Base-by-base conservation (phyloP, 2,888 invertebrate species). In the Trichopria drosophilae region DNA sequence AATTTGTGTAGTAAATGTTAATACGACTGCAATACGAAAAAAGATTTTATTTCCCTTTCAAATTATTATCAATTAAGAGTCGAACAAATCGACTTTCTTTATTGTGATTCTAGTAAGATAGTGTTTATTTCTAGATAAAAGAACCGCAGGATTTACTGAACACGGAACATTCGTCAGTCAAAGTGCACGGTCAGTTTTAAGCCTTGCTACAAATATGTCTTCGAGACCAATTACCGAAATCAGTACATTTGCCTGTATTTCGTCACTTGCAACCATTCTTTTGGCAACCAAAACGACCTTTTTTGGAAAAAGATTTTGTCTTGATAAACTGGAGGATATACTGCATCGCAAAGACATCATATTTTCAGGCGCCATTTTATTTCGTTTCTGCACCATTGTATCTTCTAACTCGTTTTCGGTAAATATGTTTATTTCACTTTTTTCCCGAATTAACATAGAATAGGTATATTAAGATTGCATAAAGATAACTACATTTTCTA, bases 391-490 rank as follows among this genome's bases (percentile, higher is more conserved):
- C 34, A 67, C 73, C 6, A 66, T 73, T 35, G 70, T 69, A 61
- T 71, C 72, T 28, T 71, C 72, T 9, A 73, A 73, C 51, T 73
- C 71, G 46, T 73, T 73, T 49, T 72, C 71, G 51, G 72, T 73
- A 58, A 61, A 53, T 57, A 31, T n/a, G n/a, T n/a, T n/a, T n/a
- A n/a, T n/a, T n/a, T n/a, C n/a, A n/a, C n/a, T n/a, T n/a, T n/a
- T n/a, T n/a, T n/a, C n/a, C n/a, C n/a, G n/a, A n/a, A n/a, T n/a
- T n/a, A n/a, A n/a, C n/a, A n/a, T n/a, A n/a, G n/a, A n/a, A n/a
- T n/a, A n/a, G n/a, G n/a, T n/a, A n/a, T n/a, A n/a, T n/a, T n/a
- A n/a, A n/a, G n/a, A n/a, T n/a, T n/a, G n/a, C n/a, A n/a, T n/a
- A n/a, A n/a, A n/a, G n/a, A n/a, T n/a, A n/a, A n/a, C n/a, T n/a